Conservation (phyloP, 2,797 vertebrate species). For the Enteromius thamalakanensis region DNA sequence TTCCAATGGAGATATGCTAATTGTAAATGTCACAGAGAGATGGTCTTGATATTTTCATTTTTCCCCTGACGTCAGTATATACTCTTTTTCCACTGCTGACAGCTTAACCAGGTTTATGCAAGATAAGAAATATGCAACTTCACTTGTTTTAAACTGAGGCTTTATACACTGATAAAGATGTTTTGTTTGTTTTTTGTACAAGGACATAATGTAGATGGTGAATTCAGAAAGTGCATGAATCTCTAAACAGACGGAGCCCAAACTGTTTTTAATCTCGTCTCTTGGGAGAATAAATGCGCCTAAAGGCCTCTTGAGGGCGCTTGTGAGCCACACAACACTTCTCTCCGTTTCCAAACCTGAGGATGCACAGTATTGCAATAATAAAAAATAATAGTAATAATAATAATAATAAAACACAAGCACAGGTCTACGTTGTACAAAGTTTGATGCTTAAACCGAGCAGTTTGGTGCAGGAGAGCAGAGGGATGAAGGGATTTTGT, state of each 20-base stretch:
- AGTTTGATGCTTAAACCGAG: conserved; percentile 28
- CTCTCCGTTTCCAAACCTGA: not conserved
- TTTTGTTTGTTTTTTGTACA: not conserved
- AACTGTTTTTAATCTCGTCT: conserved; percentile 12
- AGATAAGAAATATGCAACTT: conserved; percentile 2
- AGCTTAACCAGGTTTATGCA: not conserved
- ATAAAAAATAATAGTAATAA: conserved; percentile 23
- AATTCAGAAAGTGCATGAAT: conserved; percentile 26
- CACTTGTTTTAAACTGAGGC: not conserved
- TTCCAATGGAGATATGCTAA: not conserved
- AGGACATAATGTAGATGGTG: not conserved
- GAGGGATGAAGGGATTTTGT: conserved; percentile 31
- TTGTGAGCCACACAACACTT: conserved; percentile 19
- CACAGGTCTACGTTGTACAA: conserved; percentile 3
- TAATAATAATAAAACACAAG: conserved; percentile 29
- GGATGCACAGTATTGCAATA: conserved; percentile 10
- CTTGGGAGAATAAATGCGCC: not conserved
- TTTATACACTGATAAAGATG: not conserved
- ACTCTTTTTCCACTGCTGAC: conserved; percentile 46
- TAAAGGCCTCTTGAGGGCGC: conserved; percentile 38
- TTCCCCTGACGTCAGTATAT: conserved; percentile 44
- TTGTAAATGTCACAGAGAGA: conserved; percentile 15
- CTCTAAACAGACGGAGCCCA: not conserved
- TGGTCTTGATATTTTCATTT: conserved; percentile 35
- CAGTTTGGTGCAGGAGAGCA: conserved; percentile 14